Evolutionary conservation across 2,797 vertebrate species (phyloP).

Genomic region (Darevskia nairensis): DNA sequence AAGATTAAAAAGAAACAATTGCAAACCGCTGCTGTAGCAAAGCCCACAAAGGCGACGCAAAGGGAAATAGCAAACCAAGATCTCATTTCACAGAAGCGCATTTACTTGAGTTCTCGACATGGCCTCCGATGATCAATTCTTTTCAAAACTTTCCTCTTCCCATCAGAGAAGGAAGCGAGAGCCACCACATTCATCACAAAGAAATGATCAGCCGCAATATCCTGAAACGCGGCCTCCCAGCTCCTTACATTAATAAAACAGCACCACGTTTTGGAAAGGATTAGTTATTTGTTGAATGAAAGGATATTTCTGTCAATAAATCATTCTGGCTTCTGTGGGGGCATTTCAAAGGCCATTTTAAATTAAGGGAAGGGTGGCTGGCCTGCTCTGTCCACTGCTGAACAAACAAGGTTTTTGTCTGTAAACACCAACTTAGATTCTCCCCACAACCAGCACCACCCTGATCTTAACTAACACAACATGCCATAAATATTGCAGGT

Average conservation of each 20-base stretch:
- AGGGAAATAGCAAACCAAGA: background rate
- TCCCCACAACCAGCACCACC: background rate
- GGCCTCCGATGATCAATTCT: background rate
- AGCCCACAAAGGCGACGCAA: background rate
- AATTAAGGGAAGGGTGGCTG: conserved; percentile 52
- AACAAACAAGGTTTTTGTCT: conserved; percentile 65
- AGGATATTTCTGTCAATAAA: conserved; percentile 56
- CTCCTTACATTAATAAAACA: conserved; percentile 59
- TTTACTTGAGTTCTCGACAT: background rate
- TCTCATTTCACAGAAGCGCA: background rate
- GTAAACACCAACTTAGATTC: conserved; percentile 57
- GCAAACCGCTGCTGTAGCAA: background rate
- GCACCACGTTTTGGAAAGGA: conserved; percentile 46
- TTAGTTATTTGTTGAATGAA: conserved; percentile 61
- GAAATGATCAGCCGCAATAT: conserved; percentile 40
- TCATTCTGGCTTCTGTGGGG: conserved; percentile 35
- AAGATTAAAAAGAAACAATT: background rate
- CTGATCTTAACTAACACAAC: conserved; percentile 33
- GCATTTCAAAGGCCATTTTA: conserved; percentile 46
- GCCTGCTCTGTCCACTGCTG: conserved; percentile 47
- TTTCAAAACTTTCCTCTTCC: background rate
- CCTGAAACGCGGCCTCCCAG: conserved; percentile 36
- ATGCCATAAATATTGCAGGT: conserved; percentile 22
- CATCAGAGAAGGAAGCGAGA: conserved; percentile 1
- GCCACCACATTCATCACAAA: conserved; percentile 39